These are phyloP conservation scores for Tipula unca DNA, from an alignment of 2,888 invertebrate genomes.

Conservation along the genomic window DNA sequence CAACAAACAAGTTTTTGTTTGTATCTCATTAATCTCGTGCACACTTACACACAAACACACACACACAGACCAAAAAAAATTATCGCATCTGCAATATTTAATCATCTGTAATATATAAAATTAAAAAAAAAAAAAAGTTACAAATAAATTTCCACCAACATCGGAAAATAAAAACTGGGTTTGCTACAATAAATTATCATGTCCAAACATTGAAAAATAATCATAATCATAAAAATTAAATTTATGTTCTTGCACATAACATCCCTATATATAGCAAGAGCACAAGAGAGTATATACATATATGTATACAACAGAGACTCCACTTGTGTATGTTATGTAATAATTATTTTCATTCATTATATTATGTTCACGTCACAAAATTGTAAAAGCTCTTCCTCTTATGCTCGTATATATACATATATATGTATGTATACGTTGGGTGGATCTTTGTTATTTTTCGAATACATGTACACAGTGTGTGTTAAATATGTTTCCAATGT, in stretches of 20 bases:
- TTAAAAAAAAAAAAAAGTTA: background rate
- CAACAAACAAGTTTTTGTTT: background rate
- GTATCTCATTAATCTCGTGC: background rate
- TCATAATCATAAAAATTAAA: background rate
- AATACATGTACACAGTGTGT: background rate
- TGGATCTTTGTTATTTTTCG: background rate
- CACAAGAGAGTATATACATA: background rate
- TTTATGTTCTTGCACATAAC: background rate
- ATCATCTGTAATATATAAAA: background rate
- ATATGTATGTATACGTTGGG: background rate
- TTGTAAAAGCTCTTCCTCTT: background rate
- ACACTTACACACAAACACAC: background rate
- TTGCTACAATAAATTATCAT: background rate
- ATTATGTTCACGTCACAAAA: background rate
- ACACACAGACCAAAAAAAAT: background rate
- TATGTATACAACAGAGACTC: background rate
- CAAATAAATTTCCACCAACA: background rate
- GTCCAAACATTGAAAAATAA: background rate
- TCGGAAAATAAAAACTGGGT: background rate
- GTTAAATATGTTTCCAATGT: background rate
- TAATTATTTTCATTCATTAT: background rate
- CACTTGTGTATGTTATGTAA: background rate
- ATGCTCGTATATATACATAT: background rate
- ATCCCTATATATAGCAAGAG: background rate
- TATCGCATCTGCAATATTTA: background rate